A percentile compares a stretch with the other conserved stretches of the same genome.
Conservation (phyloP, 2,113 vertebrate genomes). For the Phalacrocorax pelagicus region DNA sequence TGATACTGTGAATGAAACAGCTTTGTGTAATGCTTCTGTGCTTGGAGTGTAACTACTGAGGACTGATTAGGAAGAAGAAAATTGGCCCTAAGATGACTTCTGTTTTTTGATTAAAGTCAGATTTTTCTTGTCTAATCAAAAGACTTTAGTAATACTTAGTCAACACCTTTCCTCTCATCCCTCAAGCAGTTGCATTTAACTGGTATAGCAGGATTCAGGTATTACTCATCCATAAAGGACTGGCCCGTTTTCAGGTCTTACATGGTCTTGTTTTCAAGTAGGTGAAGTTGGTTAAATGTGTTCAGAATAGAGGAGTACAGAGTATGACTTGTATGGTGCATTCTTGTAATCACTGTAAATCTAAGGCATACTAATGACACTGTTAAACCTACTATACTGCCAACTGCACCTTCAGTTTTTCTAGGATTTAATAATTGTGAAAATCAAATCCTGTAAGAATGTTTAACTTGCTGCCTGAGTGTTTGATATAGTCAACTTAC, state of each 20-base stretch:
- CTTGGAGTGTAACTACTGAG: not conserved
- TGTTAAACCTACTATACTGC: not conserved
- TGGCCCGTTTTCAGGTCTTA: not conserved
- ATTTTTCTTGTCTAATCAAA: not conserved
- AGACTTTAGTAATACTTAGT: not conserved
- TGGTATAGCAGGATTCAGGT: not conserved
- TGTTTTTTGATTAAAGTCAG: not conserved
- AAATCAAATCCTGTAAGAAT: not conserved
- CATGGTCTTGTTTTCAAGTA: not conserved
- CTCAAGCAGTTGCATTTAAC: not conserved
- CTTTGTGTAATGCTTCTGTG: not conserved
- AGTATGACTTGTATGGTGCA: not conserved
- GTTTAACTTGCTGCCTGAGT: not conserved
- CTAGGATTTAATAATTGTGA: not conserved
- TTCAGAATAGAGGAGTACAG: not conserved
- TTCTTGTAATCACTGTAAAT: not conserved
- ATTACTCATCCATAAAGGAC: not conserved
- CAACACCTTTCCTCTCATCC: not conserved
- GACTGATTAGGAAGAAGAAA: not conserved
- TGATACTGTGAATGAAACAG: not conserved
- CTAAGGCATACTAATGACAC: not conserved
- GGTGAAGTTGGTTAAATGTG: not conserved
- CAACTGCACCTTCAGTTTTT: not conserved
- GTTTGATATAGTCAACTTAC: not conserved
- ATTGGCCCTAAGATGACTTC: not conserved